Percentiles rank a stretch among this genome's conserved stretches.
phyloP scores from a whole-genome alignment of 1,140 invertebrate species.

The Drosophila nigromelanica region DNA sequence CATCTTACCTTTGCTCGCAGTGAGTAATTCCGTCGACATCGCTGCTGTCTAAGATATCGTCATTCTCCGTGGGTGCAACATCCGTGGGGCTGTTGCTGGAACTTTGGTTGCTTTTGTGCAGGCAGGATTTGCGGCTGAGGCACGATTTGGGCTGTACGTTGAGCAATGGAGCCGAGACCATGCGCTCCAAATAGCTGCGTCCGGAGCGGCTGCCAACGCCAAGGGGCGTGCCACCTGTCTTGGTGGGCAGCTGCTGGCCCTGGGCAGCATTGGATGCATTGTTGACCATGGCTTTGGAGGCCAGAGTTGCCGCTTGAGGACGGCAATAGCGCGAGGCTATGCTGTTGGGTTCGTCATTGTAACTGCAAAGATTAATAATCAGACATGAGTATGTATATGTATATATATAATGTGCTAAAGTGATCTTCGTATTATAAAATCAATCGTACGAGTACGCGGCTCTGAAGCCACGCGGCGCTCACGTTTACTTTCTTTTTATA shows the following conservation, averaged over 20 bases:
- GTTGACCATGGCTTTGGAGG: constrained; percentile 82
- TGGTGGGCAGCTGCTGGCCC: constrained; percentile 53
- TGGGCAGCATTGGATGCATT: constrained; percentile 67
- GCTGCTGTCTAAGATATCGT: constrained; percentile 39
- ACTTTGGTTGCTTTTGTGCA: constrained; percentile 57
- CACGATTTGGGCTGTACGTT: constrained; percentile 73
- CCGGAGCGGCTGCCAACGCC: constrained; percentile 70
- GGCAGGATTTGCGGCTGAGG: constrained; percentile 79
- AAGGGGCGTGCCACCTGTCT: constrained; percentile 54
- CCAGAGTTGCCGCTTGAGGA: constrained; percentile 78
- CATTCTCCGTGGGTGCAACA: constrained; percentile 35
- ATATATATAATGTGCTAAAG: constrained; percentile 15
- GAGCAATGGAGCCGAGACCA: constrained; percentile 71
- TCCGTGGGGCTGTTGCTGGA: constrained; percentile 31
- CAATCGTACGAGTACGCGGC: constrained; percentile 16
- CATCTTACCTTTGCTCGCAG: constrained; percentile 69
- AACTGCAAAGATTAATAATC: constrained; percentile 56
- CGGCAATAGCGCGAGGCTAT: constrained; percentile 75
- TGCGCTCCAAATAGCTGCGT: constrained; percentile 73
- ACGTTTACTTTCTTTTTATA: constrained; percentile 53
- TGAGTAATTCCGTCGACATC: constrained; percentile 28
- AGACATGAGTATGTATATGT: neutral
- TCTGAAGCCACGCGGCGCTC: constrained; percentile 18
- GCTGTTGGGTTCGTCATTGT: constrained; percentile 78
- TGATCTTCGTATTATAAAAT: constrained; percentile 37